These are phyloP conservation scores for Ctenochaetus hawaiiensis DNA, from an alignment of 2,797 vertebrate species.

Conservation along the genomic window DNA sequence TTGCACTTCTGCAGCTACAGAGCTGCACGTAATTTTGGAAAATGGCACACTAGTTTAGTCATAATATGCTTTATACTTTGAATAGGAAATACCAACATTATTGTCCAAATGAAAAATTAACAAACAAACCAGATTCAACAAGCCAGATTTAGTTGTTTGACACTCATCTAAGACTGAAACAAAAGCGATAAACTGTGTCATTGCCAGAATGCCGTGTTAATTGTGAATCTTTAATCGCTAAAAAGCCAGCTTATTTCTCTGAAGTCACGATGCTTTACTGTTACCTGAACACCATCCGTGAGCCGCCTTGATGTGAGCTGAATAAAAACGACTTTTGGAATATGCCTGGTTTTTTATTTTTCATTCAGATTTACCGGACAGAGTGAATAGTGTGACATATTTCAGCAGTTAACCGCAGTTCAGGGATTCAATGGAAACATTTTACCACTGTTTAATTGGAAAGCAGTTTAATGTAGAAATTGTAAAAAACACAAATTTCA, in stretches of 20 bases:
- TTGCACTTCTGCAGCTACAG: constrained; percentile 19
- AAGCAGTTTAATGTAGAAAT: constrained; percentile 55
- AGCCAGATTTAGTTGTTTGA: background rate
- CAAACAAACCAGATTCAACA: background rate
- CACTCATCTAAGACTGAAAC: constrained; percentile 6
- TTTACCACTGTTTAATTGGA: constrained; percentile 40
- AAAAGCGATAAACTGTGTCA: background rate
- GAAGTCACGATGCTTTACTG: constrained; percentile 5
- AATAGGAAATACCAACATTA: constrained; percentile 8
- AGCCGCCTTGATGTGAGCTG: constrained; percentile 45
- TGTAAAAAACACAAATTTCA: constrained; percentile 57
- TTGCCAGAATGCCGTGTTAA: background rate
- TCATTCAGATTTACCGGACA: constrained; percentile 11
- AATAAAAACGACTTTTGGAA: constrained; percentile 63
- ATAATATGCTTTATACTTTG: constrained; percentile 1
- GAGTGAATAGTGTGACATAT: constrained; percentile 20
- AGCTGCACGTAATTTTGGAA: constrained; percentile 1
- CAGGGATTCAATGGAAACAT: constrained; percentile 4
- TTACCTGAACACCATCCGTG: constrained; percentile 19
- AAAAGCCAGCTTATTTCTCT: background rate
- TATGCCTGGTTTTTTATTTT: constrained; percentile 9
- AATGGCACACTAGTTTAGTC: constrained; percentile 5
- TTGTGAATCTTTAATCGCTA: constrained; percentile 4
- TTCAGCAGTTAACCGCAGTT: background rate
- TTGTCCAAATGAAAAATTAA: background rate